These are phyloP conservation scores for Lethenteron reissneri DNA, from an alignment of 2,113 vertebrate species.

Conservation along the genomic window DNA sequence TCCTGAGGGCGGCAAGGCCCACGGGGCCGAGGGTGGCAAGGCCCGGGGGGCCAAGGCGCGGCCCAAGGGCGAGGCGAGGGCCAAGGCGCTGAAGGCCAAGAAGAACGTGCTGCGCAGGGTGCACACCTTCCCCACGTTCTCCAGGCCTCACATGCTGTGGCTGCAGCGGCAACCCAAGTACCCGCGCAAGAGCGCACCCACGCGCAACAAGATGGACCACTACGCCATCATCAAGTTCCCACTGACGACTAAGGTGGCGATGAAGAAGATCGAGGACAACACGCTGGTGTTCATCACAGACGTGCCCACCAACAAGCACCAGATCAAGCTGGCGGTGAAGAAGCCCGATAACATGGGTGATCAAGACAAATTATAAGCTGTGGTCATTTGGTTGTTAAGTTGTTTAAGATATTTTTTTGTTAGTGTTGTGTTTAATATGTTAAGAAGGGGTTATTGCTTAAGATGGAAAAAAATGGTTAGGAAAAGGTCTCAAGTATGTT, in stretches of 20 bases:
- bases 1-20: no score
- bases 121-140: constrained; percentile 73
- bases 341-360: constrained; percentile 81
- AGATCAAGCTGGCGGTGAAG: constrained; percentile 93
- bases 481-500: no score
- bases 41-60: no score
- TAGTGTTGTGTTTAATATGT: no score
- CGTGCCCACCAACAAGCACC: constrained; percentile 92
- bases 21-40: no score
- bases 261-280: constrained; percentile 99
- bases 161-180: constrained; percentile 79
- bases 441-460: no score
- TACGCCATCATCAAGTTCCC: constrained; percentile 99
- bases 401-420: no score
- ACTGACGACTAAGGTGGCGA: constrained; percentile 82
- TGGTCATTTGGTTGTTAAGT: no score
- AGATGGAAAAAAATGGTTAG: no score
- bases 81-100: constrained; percentile 88
- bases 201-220: constrained; percentile 96
- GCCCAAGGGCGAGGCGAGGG: constrained; percentile 77
- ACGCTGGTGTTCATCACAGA: constrained; percentile 93
- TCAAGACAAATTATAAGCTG: no score
- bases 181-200: constrained; percentile 75
- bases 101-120: constrained; percentile 87
- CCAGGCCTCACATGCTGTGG: constrained; percentile 65